Evolutionary conservation across 2,113 vertebrate species (phyloP).

Genomic region (Hypocryptadius cinnamomeus): DNA sequence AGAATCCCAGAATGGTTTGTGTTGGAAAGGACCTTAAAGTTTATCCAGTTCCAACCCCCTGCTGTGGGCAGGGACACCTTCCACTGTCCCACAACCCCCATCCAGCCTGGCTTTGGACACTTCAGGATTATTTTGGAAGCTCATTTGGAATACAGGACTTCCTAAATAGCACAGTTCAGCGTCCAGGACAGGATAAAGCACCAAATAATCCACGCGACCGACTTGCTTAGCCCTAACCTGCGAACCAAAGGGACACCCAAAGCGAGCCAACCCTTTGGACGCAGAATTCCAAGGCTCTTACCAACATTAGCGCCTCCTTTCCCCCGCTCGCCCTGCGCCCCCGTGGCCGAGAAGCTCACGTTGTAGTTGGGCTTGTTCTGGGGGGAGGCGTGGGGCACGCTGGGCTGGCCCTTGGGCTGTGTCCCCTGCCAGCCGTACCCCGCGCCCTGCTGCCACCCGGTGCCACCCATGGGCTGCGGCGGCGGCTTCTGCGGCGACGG

Average conservation of each 20-base stretch:
- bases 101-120: background rate
- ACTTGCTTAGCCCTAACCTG: background rate
- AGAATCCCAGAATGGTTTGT: background rate
- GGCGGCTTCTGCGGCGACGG: constrained; percentile 88
- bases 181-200: background rate
- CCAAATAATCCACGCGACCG: background rate
- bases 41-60: background rate
- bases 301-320: constrained; percentile 76
- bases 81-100: background rate
- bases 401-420: constrained; percentile 67
- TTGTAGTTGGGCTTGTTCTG: constrained; percentile 97
- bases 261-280: background rate
- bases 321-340: constrained; percentile 68
- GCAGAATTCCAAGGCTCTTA: constrained; percentile 49
- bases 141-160: background rate
- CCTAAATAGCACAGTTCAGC: background rate
- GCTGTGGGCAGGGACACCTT: background rate
- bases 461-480: constrained; percentile 79
- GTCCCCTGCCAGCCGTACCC: constrained; percentile 76
- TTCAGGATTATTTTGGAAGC: background rate
- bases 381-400: constrained; percentile 84
- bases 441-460: constrained; percentile 77
- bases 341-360: constrained; percentile 83
- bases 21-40: background rate
- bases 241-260: background rate